Base-by-base conservation (phyloP, 2,113 vertebrate species). In the Macrotus californicus region DNA sequence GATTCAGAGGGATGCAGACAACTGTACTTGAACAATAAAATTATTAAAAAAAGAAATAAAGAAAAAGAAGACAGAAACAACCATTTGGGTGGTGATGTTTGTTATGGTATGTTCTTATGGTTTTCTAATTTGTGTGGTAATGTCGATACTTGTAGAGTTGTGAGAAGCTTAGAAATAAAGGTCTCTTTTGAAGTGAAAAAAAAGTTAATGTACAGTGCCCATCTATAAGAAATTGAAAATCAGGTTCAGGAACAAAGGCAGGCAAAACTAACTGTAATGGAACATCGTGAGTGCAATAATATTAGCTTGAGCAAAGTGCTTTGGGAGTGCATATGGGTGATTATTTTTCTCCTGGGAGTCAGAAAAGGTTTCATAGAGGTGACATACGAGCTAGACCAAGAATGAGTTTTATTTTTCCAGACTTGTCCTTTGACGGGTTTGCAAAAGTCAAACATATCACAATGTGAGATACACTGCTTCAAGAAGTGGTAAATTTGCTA, bases 401-500 rank as follows among this genome's bases (percentile, higher is more conserved):
- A 93, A 84, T 84, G 82, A 94, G 69, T 67, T 80, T 39, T 75
- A 69, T 79, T 91, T 93, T 93, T 79, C 80, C 7, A 34, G 56
- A 18, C 41, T 90, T 94, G 66, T 79, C 61, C 52, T 61, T 96
- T 77, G 13, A 88, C 22, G 66, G 14, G 36, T 91, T 93, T 93
- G 52, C 82, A 36, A 67, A 54, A 73, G 22, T 85, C 69, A 94
- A 64, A 93, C 87, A 87, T 82, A 96, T 93, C 86, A 90, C 50
- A 89, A 48, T 50, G 43, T 92, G 50, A 89, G 89, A 89, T 72
- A 85, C 52, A 31, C 41, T 79, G 22, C 75, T 83, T 84, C 34
- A 66, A 72, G 75, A 56, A 59, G 85, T 52, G 24, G 81, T 92
- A 72, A 64, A 79, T 79, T 83, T 94, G 52, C 64, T 73, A 19